Base-by-base conservation (phyloP, 2,888 invertebrate genomes). In the Biston betularia region DNA sequence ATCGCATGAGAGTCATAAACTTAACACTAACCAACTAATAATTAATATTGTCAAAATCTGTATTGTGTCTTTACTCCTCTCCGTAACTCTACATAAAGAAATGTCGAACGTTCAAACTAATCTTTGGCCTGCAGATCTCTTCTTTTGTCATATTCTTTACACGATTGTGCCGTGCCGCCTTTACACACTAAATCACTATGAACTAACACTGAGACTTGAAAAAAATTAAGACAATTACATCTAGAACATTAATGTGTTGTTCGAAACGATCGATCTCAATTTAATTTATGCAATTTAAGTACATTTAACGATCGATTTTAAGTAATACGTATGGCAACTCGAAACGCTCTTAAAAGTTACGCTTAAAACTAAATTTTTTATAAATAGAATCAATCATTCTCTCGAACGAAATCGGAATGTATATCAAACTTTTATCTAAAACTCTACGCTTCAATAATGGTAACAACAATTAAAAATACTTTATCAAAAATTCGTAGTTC, bases 61-160 rank as follows among this genome's bases (percentile, higher is more conserved):
- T 38, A 38, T 6, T 74, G 73, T 76, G 78, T 79, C 72, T 68
- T 76, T 78, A 75, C 72, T 75, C 72, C 74, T 76, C 71, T 77
- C 75, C 72, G 44, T 80, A 76, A 72, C 75, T 77, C 40, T 49
- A 48, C 40, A 80, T 72, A 79, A 76, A 75, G 70, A 70, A 77
- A 71, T 76, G 79, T 77, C 80, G 79, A 77, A 79, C 73, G 77
- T 79, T 79, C 81, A 83, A 82, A 83, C 88, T 93, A 91, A 90
- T 93, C 93, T 93, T 93, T 93, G 93, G 93, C 89, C 89, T 88
- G 82, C 92, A 93, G 92, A 92, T 92, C 92, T 89, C 89, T 83
- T 79, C 76, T 76, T 71, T 72, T 76, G 75, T 74, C 72, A 76
- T 75, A 80, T 88, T 87, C n/a, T 81, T 87, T 87, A 89, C 90